phyloP scores from a whole-genome alignment of 2,888 invertebrate species.

The Drosophila falleni region DNA sequence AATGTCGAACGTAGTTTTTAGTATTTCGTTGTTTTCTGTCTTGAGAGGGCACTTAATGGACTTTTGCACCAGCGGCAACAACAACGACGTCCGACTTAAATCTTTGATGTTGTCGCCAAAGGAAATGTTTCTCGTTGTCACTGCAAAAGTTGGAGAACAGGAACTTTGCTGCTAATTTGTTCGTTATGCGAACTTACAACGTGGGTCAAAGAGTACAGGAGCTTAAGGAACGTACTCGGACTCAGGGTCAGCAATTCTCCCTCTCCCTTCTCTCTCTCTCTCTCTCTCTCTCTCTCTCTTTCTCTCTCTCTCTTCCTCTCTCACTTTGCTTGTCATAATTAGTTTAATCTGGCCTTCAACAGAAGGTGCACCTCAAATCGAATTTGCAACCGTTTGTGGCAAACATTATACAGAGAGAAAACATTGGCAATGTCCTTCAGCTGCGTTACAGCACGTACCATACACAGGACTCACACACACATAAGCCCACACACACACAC shows the following conservation, averaged over 20 bases:
- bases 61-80: constrained; percentile 45
- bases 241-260: constrained; percentile 31
- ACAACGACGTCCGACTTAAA: constrained; percentile 21
- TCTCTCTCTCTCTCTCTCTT: background rate
- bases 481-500: constrained; percentile 27
- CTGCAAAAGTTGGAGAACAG: constrained; percentile 46
- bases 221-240: constrained; percentile 25
- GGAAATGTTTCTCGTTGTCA: constrained; percentile 35
- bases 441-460: constrained; percentile 57
- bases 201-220: constrained; percentile 7
- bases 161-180: constrained; percentile 49
- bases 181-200: constrained; percentile 30
- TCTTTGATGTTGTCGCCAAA: constrained; percentile 36
- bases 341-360: constrained; percentile 48
- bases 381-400: constrained; percentile 36
- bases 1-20: constrained; percentile 6
- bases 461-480: constrained; percentile 23
- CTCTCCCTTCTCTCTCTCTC: background rate
- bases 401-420: constrained; percentile 28
- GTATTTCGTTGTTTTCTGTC: constrained; percentile 15
- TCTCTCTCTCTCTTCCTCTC: background rate
- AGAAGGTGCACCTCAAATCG: constrained; percentile 53
- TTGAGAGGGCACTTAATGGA: constrained; percentile 58
- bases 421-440: constrained; percentile 62
- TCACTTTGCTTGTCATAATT: constrained; percentile 27